phyloP scores from a whole-genome alignment of 2,113 vertebrate genomes.

The Vanacampus margaritifer region DNA sequence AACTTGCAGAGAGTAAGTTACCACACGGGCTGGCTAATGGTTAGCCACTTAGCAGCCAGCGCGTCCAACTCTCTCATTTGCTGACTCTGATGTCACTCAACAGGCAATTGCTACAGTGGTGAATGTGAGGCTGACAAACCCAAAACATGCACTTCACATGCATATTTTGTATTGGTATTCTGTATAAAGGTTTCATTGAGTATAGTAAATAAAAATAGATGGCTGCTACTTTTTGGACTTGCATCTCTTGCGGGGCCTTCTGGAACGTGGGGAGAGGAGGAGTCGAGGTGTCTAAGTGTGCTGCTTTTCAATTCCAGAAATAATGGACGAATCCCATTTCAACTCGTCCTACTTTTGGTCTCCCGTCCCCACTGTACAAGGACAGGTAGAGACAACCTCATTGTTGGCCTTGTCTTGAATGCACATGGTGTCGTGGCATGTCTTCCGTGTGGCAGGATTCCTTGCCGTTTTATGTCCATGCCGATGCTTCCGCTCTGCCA shows the following conservation, averaged over 20 bases:
- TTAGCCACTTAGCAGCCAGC: not conserved
- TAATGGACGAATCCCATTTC: conserved; percentile 99
- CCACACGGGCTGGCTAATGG: not conserved
- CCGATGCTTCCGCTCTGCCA: conserved; percentile 1
- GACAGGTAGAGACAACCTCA: conserved; percentile 85
- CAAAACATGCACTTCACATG: too few species aligned
- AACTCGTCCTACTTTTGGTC: conserved; percentile 99
- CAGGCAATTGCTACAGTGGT: too few species aligned
- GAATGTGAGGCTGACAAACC: too few species aligned
- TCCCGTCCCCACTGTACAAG: conserved; percentile 95
- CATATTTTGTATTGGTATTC: too few species aligned
- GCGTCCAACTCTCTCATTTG: too few species aligned
- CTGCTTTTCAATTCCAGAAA: conserved; percentile 86
- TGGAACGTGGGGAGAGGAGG: conserved; percentile 17
- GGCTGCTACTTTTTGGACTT: too few species aligned
- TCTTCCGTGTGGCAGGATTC: conserved; percentile 30
- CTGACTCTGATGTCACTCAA: too few species aligned
- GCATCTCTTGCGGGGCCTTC: not conserved
- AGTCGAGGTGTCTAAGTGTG: conserved; percentile 66
- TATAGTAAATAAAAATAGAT: too few species aligned
- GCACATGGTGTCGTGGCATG: conserved; percentile 56
- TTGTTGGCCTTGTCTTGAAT: conserved; percentile 71
- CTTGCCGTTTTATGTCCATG: not conserved
- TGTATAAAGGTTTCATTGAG: too few species aligned
- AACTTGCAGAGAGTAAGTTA: too few species aligned